Base-by-base conservation (phyloP, 2,113 vertebrate species). In the Cyanoramphus novaezelandiae region DNA sequence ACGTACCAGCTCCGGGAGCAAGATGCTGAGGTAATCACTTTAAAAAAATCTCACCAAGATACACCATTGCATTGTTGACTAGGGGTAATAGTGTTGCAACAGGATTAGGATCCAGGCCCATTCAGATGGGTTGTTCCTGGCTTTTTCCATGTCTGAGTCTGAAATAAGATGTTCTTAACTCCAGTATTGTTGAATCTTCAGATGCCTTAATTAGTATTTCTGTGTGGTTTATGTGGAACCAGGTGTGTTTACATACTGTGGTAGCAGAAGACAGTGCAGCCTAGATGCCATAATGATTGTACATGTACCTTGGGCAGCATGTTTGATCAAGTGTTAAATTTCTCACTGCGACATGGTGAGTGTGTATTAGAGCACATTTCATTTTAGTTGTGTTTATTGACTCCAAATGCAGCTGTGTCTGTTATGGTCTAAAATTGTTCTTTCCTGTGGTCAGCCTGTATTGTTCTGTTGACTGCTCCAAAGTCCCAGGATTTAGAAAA, bases 11-110 rank as follows among this genome's bases (percentile, higher is more conserved):
- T 99, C 31, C 97, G 46, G 47, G 91, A 98, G 43, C 98, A 98
- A 96, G 99, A 99, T 86, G 98, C 99, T 88, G 99, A 99, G 99
- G 99, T 99, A 98, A 98, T 78, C 17, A 35, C 35, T 67, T 89
- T 9, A 67, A 92, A 60, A 55, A 47, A 69, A 27, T 13, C 19
- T n/a, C 27, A 35, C 24, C 55, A 29, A 78, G 3, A 2, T 4
- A 14, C 0, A 0, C 17, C 5, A 14, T 39, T 80, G 57, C 4
- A 2, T 15, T 82, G 20, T 31, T 94, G 75, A 63, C 16, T 29
- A 33, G 50, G n/a, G 74, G 24, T 17, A 13, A 19, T 20, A 46
- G 16, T 24, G n/a, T 49, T 79, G 50, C 27, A 3, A 23, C 21
- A 59, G 57, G 33, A 59, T 13, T 31, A 25, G 28, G 53, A 46